Base-by-base conservation (phyloP, 23 tunicate genomes). In the Styela clava region DNA sequence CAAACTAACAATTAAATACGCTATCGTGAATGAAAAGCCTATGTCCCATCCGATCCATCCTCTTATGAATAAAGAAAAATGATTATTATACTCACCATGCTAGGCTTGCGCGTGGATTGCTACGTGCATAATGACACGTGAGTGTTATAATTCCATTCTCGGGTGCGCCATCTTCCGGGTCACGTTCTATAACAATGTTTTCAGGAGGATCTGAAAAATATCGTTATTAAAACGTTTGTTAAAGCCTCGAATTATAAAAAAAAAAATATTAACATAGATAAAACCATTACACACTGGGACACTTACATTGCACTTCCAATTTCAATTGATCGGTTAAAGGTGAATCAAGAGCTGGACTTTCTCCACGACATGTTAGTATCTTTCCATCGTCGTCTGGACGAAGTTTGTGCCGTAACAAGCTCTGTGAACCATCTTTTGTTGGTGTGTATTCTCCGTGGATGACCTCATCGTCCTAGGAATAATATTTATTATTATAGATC, bases 301-400 rank as follows among this genome's bases (percentile, higher is more conserved):
- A 87, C 97, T 91, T 77, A 91, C 97, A 91, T 3, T 62, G 69
- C 1, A 91, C 97, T 36, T 85, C 73, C 12, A 91, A 61, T 32
- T 24, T 71, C 16, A 64, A 56, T 23, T 29, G 65, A 24, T 84
- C 31, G 1, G 74, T 35, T 16, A 86, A 68, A 2, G 87, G 87
- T 0, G 30, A n/a, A 28, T 37, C 25, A 5, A 83, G 61, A 12
- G 97, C 97, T 2, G 87, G 76, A 64, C 89, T 91, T 24, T 33
- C 33, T 2, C 78, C 90, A 2, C 62, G 9, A 61, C 97, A 91
- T 25, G 74, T 65, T 23, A 91, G 73, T 19, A 24, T 67, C 64
- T 91, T 85, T 21, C 72, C 82, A 44, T 91, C 78, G 73, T 91
- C 85, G n/a, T 81, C 63, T 21, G 81, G 85, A 21, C 72, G 69